phyloP scores from a whole-genome alignment of 2,113 vertebrate species.

The Psilopogon haemacephalus region DNA sequence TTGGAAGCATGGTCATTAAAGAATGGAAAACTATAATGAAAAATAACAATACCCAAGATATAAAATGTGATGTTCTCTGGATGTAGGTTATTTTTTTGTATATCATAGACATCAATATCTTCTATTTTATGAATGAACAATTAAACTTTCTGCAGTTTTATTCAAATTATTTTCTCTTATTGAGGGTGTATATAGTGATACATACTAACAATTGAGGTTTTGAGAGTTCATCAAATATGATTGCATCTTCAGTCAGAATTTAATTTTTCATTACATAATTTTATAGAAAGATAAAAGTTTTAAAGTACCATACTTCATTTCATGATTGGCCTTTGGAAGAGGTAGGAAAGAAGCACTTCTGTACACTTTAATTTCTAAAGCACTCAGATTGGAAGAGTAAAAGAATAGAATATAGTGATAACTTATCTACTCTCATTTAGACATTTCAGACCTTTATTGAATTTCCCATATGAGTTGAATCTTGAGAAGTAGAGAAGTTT shows the following conservation, averaged over 20 bases:
- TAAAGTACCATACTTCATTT: background rate
- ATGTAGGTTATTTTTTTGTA: background rate
- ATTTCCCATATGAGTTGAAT: background rate
- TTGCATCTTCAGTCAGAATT: background rate
- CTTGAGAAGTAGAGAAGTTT: background rate
- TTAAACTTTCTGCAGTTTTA: background rate
- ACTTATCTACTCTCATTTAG: background rate
- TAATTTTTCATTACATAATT: constrained; percentile 19
- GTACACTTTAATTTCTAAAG: background rate
- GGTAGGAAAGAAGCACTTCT: background rate
- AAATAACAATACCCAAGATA: background rate
- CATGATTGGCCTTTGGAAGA: background rate
- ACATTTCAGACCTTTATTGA: background rate
- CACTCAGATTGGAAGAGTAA: background rate
- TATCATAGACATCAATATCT: background rate
- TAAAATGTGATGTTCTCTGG: background rate
- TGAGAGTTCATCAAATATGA: background rate
- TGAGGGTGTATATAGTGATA: background rate
- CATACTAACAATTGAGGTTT: background rate
- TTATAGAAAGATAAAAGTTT: constrained; percentile 27
- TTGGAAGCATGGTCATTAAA: background rate
- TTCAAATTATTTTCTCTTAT: background rate
- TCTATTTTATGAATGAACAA: background rate
- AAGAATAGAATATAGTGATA: background rate
- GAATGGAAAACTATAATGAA: background rate